A percentile compares a stretch with the other conserved stretches of the same genome.
These are phyloP conservation scores for Pardalotus punctatus DNA, from an alignment of 2,113 vertebrate genomes.

Conservation along the genomic window DNA sequence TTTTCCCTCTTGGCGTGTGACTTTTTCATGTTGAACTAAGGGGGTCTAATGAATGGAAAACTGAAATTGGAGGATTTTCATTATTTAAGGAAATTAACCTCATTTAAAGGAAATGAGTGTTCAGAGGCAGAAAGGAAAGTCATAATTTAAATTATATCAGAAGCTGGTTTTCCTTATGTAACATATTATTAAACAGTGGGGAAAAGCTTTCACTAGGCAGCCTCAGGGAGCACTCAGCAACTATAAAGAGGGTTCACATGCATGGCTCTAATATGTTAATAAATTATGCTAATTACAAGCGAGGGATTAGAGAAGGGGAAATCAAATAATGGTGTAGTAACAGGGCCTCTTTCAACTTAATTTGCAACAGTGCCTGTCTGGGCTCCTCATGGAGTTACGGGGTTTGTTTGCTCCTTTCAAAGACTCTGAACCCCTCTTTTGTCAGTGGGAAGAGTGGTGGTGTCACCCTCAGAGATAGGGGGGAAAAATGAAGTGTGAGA, in stretches of 20 bases:
- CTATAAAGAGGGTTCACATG: conserved; percentile 39
- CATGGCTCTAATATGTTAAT: conserved; percentile 46
- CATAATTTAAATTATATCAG: conserved; percentile 73
- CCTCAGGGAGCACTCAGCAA: conserved; percentile 57
- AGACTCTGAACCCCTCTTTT: background rate
- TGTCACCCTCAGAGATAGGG: conserved; percentile 1
- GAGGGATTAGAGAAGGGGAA: conserved; percentile 45
- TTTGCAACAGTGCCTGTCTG: conserved; percentile 48
- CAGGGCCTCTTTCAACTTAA: conserved; percentile 57
- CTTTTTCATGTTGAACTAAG: conserved; percentile 55
- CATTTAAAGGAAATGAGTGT: conserved; percentile 58
- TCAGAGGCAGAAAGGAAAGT: conserved; percentile 66
- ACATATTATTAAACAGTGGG: conserved; percentile 59
- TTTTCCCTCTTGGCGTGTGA: conserved; percentile 10
- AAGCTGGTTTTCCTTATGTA: conserved; percentile 43
- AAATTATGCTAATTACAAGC: conserved; percentile 58
- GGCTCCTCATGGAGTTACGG: conserved; percentile 26
- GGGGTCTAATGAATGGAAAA: conserved; percentile 52
- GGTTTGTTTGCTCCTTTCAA: conserved; percentile 50
- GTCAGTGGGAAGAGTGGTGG: background rate
- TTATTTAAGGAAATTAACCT: conserved; percentile 68
- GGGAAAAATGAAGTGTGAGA: background rate
- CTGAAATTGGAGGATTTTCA: conserved; percentile 46
- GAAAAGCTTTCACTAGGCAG: conserved; percentile 20
- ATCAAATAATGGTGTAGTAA: conserved; percentile 51